Conservation (phyloP, 2,113 vertebrate species). For the Leuciscus idus region DNA sequence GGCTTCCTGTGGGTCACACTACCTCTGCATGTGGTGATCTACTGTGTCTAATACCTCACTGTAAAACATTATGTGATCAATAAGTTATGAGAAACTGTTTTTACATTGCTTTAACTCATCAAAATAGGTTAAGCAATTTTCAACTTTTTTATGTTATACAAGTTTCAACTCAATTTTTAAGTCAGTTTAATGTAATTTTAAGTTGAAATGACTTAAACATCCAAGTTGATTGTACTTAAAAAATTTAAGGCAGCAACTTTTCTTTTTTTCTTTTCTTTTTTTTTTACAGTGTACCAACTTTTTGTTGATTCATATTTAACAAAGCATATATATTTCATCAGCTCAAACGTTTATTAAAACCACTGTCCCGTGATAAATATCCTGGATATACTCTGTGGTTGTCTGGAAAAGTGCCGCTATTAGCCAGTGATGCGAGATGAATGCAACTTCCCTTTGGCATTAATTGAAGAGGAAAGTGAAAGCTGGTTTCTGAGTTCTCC, state of each 20-base stretch:
- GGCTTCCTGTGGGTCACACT: not conserved
- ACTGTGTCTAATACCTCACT: slow-evolving; percentile 63
- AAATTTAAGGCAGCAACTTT: too few species aligned
- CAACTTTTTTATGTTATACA: too few species aligned
- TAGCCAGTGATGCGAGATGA: slow-evolving; percentile 39
- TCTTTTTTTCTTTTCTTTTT: too few species aligned
- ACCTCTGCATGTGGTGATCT: slow-evolving; percentile 66
- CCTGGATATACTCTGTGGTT: slow-evolving; percentile 40
- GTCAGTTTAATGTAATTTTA: too few species aligned
- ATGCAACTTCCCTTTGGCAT: slow-evolving; percentile 32
- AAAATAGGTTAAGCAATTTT: too few species aligned
- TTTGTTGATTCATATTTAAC: slow-evolving; percentile 75
- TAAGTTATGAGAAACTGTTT: too few species aligned
- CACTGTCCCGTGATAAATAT: slow-evolving; percentile 71
- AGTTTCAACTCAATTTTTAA: too few species aligned
- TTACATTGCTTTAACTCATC: too few species aligned
- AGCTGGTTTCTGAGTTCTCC: slow-evolving; percentile 50
- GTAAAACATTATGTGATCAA: too few species aligned
- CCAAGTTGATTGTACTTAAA: too few species aligned
- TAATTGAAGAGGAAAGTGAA: not conserved
- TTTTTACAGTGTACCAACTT: slow-evolving; percentile 44
- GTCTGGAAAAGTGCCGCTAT: slow-evolving; percentile 12
- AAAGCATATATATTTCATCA: slow-evolving; percentile 75
- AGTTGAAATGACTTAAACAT: too few species aligned
- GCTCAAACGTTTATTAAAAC: slow-evolving; percentile 70